Conservation (phyloP, 2,888 invertebrate genomes). For the Harpagoxenus sublaevis region DNA sequence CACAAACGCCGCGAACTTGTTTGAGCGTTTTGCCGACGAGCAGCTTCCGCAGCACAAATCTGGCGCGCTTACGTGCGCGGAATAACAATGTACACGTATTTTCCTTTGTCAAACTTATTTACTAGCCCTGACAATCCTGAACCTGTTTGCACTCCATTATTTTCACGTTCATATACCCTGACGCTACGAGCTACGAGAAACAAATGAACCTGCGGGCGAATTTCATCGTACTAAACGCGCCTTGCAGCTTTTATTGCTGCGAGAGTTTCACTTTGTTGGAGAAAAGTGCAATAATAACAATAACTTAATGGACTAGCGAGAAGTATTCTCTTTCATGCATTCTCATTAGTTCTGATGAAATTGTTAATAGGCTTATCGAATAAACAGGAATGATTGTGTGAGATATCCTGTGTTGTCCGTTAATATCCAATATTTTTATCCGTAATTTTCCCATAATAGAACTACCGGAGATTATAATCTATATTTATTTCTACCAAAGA, state of each 20-base stretch:
- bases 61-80: slow-evolving; percentile 5
- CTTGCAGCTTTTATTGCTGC: background rate
- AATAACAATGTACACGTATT: slow-evolving; percentile 38
- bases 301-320: slow-evolving; percentile 7
- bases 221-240: slow-evolving; percentile 11
- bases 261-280: background rate
- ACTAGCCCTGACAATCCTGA: slow-evolving; percentile 22
- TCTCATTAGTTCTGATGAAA: background rate
- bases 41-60: background rate
- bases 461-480: too few relatives aligned
- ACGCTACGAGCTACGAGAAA: slow-evolving; percentile 2
- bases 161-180: background rate
- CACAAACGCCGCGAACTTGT: slow-evolving; percentile 13
- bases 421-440: background rate
- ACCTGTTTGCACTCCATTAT: slow-evolving; percentile 18
- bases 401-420: background rate
- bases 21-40: slow-evolving; percentile 1
- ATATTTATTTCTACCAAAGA: too few relatives aligned
- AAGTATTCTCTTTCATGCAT: background rate
- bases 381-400: background rate
- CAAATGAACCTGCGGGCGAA: slow-evolving; percentile 1
- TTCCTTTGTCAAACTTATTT: slow-evolving; percentile 47
- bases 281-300: background rate
- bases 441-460: background rate
- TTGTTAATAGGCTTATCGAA: background rate